A percentile compares a stretch with the other conserved stretches of the same genome.
Evolutionary conservation across 1,140 invertebrate species (phyloP).

Genomic region (Rhopalosiphum padi): DNA sequence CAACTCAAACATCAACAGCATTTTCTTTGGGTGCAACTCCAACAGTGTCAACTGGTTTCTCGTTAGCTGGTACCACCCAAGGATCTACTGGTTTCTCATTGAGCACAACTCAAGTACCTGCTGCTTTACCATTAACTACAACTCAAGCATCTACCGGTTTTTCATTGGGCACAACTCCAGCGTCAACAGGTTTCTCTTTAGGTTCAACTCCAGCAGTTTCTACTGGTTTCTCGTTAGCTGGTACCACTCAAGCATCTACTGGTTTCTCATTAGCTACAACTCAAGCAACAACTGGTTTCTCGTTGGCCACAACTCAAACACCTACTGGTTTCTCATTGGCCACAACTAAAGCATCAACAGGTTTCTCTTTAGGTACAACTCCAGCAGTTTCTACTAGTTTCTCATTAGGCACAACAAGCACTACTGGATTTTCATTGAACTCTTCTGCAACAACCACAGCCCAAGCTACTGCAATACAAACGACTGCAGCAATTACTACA

Average conservation of each 20-base stretch:
- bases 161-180: conserved; percentile 18
- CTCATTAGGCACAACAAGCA: conserved; percentile 22
- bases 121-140: neutral
- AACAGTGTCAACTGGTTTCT: neutral
- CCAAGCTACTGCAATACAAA: conserved; percentile 64
- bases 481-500: conserved; percentile 60
- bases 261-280: conserved; percentile 38
- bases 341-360: conserved; percentile 5
- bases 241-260: conserved; percentile 36
- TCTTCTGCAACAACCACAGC: conserved; percentile 60
- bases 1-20: conserved; percentile 5
- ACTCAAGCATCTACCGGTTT: conserved; percentile 21
- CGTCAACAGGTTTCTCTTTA: conserved; percentile 28
- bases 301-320: conserved; percentile 24
- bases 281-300: conserved; percentile 39
- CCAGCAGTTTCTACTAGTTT: conserved; percentile 18
- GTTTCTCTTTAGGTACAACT: conserved; percentile 35
- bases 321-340: conserved; percentile 30
- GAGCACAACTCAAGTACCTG: neutral
- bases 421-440: conserved; percentile 32
- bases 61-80: conserved; percentile 22
- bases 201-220: conserved; percentile 18
- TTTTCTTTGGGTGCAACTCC: conserved; percentile 39
- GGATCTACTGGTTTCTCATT: conserved; percentile 21
- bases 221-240: conserved; percentile 25